Evolutionary conservation across 2,888 invertebrate species (phyloP), one percentile per base, ranked within the genome.

Genomic region (Sylvicola cinctus): DNA sequence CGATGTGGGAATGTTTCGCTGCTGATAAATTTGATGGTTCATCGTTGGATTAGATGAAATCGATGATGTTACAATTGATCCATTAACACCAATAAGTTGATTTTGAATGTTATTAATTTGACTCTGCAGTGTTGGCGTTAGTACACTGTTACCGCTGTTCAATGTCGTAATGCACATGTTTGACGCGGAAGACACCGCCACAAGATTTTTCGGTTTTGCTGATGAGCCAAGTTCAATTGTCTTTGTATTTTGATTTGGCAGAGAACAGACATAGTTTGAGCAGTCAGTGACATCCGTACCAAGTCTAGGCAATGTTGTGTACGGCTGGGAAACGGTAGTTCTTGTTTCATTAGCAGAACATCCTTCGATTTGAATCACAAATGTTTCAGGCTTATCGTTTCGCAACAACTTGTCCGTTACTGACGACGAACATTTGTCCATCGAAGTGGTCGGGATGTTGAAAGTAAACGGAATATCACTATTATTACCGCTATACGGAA

Each of bases 301-400:
- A n/a, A 34, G 33, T n/a, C 58, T 57, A 41, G 57, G 55, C 8
- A 58, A 55, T 35, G 57, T 54, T 20, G 58, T 55, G 42, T 55
- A 58, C 26, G 58, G 58, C 41, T 54, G 52, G n/a, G 47, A 39
- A 15, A 44, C 43, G 34, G 51, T 53, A 40, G 47, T 49, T 38
- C 53, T 53, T 10, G 33, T 27, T 6, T 35, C 35, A 47, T n/a
- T n/a, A n/a, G n/a, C n/a, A n/a, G n/a, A n/a, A n/a, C n/a, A n/a
- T n/a, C n/a, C n/a, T n/a, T 58, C 58, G 34, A 58, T 55, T 45
- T 57, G 54, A 36, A 58, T 58, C 41, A 56, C 49, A 46, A 57
- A 37, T 7, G 39, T 20, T 4, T 36, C 17, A 29, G 32, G 33
- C 8, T 35, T 27, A 7, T 25, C 51, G 45, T 56, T 55, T 43